These are phyloP conservation scores for Spizaetus ornatus DNA, from an alignment of 2,113 vertebrate species.

Conservation along the genomic window DNA sequence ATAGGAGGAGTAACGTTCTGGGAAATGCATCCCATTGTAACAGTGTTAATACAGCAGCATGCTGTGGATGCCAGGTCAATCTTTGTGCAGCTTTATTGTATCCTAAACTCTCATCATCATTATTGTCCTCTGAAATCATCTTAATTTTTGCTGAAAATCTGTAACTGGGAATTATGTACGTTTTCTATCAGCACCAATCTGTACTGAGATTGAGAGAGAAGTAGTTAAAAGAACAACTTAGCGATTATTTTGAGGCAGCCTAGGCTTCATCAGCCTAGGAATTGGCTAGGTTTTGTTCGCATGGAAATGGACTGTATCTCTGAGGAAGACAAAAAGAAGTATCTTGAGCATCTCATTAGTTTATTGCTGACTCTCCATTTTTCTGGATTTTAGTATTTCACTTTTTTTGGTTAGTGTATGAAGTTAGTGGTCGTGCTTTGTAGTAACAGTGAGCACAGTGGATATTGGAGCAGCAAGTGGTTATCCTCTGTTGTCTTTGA, in stretches of 20 bases:
- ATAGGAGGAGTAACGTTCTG: background rate
- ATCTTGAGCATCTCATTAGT: background rate
- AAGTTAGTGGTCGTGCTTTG: background rate
- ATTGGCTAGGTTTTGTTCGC: background rate
- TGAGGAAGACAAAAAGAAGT: background rate
- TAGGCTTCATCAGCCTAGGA: background rate
- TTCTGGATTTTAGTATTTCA: background rate
- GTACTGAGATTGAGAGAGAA: background rate
- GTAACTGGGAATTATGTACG: background rate
- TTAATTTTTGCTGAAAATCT: background rate
- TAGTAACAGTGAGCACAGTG: background rate
- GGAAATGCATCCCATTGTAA: background rate
- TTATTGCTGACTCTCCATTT: background rate
- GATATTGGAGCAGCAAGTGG: background rate
- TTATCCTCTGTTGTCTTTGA: background rate
- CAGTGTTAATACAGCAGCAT: background rate
- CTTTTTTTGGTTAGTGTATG: background rate
- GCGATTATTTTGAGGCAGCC: background rate
- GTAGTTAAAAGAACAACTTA: background rate
- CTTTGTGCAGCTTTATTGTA: background rate
- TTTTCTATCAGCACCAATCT: background rate
- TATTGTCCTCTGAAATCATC: background rate
- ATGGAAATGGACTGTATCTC: background rate
- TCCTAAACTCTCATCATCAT: background rate
- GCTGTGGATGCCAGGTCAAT: background rate